phyloP scores from a whole-genome alignment of 2,113 vertebrate genomes.

The Hylia prasina region DNA sequence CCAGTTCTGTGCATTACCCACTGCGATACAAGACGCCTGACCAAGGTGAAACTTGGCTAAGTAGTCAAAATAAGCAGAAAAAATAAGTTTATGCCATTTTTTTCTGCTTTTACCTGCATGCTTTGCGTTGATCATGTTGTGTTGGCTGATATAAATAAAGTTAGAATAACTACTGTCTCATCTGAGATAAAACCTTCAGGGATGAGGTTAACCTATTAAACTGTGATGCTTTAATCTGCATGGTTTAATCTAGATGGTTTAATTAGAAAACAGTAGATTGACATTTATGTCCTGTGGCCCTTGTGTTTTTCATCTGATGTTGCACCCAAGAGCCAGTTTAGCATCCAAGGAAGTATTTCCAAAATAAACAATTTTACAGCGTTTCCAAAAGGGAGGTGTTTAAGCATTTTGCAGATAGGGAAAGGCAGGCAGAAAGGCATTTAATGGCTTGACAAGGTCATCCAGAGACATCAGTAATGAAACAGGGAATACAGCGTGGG shows the following conservation, averaged over 20 bases:
- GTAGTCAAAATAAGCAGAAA: background rate
- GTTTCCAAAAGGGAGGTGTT: background rate
- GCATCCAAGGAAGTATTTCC: background rate
- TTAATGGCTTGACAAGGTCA: conserved; percentile 32
- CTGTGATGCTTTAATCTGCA: background rate
- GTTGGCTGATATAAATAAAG: background rate
- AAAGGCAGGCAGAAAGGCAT: background rate
- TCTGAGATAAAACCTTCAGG: background rate
- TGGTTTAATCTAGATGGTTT: background rate
- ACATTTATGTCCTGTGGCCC: background rate
- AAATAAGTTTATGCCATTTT: background rate
- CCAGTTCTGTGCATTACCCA: background rate
- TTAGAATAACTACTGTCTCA: background rate
- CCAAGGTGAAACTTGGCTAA: background rate
- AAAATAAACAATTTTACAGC: background rate
- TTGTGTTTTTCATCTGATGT: background rate
- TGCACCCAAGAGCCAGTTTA: background rate
- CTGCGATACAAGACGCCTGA: background rate
- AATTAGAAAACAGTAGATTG: background rate
- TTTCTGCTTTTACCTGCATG: background rate
- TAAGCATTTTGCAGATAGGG: background rate
- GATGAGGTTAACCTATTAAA: background rate
- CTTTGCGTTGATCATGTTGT: background rate
- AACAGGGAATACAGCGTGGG: background rate
- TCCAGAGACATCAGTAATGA: background rate